phyloP scores from a whole-genome alignment of 2,888 invertebrate species.

The Heterodera filipjevi region DNA sequence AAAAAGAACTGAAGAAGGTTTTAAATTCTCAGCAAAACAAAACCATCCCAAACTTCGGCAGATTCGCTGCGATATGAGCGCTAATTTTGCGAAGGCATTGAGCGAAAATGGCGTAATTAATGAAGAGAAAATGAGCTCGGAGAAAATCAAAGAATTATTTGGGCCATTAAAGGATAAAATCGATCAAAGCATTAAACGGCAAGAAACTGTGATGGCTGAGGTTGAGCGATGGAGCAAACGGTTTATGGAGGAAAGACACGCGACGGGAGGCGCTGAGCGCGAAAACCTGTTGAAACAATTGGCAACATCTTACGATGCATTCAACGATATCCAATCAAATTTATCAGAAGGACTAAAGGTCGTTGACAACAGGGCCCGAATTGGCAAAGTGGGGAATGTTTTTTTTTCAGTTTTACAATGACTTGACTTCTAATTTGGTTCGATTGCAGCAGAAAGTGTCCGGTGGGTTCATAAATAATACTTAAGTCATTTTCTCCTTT shows the following conservation, averaged over 20 bases:
- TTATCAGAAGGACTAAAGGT: constrained; percentile 94
- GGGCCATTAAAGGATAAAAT: constrained; percentile 80
- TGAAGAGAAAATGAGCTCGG: constrained; percentile 71
- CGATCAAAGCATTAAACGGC: constrained; percentile 76
- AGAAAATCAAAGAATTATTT: constrained; percentile 77
- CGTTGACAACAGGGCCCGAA: not conserved
- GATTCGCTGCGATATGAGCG: constrained; percentile 75
- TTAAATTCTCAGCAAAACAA: not conserved
- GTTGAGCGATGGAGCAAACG: constrained; percentile 72
- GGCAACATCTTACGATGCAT: constrained; percentile 88
- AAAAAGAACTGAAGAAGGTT: constrained; percentile 77
- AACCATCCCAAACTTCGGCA: not conserved
- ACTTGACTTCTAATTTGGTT: constrained; percentile 79
- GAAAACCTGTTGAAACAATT: constrained; percentile 73
- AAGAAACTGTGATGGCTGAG: constrained; percentile 74
- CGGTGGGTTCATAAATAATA: not conserved
- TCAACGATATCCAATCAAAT: constrained; percentile 85
- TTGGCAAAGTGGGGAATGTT: too few species aligned
- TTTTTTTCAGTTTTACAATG: constrained; percentile 71
- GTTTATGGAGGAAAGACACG: constrained; percentile 74
- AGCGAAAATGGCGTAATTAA: constrained; percentile 42
- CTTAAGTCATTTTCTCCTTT: not conserved
- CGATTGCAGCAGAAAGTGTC: constrained; percentile 91
- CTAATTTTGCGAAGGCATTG: constrained; percentile 44
- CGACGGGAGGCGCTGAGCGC: constrained; percentile 60